Evolutionary conservation across 1,140 invertebrate species (phyloP).

Genomic region (Drosophila sproati): DNA sequence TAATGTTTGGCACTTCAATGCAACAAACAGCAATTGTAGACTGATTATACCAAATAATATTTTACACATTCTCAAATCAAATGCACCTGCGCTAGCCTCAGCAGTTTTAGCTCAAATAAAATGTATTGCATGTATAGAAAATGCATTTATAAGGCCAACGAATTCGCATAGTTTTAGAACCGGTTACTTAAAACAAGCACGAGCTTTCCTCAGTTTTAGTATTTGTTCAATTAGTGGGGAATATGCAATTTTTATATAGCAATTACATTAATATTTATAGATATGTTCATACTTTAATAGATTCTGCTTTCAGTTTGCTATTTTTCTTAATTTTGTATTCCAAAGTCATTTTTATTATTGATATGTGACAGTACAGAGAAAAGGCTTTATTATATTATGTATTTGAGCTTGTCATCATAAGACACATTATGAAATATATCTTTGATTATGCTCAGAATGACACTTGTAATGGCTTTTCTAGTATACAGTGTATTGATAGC

Average conservation of each 20-base stretch:
- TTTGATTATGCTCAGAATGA: constrained; percentile 55
- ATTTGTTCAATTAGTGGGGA: constrained; percentile 9
- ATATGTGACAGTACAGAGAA: constrained; percentile 6
- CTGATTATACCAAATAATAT: constrained; percentile 9
- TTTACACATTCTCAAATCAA: constrained; percentile 5
- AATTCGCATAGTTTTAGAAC: constrained; percentile 44
- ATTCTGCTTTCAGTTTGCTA: too few relatives aligned
- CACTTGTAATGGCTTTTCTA: constrained; percentile 56
- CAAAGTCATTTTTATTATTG: too few relatives aligned
- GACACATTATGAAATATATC: constrained; percentile 58
- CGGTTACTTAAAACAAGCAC: constrained; percentile 28
- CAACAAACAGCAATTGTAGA: constrained; percentile 3
- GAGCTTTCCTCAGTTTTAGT: constrained; percentile 8
- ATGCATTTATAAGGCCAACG: constrained; percentile 29
- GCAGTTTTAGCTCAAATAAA: constrained; percentile 26
- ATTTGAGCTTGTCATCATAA: constrained; percentile 48
- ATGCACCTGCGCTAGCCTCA: constrained; percentile 8
- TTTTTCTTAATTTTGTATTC: too few relatives aligned
- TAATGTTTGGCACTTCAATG: constrained; percentile 13
- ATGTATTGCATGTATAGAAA: background rate
- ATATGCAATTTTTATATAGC: constrained; percentile 6
- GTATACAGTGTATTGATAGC: constrained; percentile 53
- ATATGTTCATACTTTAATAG: too few relatives aligned
- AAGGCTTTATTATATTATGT: background rate
- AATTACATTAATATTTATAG: background rate